Percentiles rank a stretch among this genome's conserved stretches.
These are phyloP conservation scores for Gila robusta DNA, from an alignment of 2,797 vertebrate genomes.

Conservation along the genomic window DNA sequence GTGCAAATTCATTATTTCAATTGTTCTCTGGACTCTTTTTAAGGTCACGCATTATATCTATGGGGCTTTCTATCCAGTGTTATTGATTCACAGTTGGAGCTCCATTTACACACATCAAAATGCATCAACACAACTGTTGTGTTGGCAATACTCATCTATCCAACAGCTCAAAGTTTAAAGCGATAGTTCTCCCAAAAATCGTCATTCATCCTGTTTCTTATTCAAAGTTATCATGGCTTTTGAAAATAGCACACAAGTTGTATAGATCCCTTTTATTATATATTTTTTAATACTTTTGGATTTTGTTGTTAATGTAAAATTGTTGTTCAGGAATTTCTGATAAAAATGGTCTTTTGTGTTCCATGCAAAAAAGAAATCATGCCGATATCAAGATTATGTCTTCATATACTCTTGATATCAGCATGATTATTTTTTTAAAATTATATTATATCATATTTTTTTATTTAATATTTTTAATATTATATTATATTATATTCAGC, in stretches of 20 bases:
- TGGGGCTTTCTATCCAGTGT: background rate
- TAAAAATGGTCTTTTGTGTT: background rate
- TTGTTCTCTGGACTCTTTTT: background rate
- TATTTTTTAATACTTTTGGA: background rate
- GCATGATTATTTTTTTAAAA: background rate
- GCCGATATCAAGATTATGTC: background rate
- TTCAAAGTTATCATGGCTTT: background rate
- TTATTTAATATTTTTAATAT: background rate
- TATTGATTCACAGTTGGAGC: conserved; percentile 27
- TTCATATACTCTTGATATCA: too few relatives aligned
- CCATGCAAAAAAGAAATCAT: background rate
- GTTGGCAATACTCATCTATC: background rate
- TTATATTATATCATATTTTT: background rate
- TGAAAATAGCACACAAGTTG: background rate
- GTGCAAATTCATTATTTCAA: background rate
- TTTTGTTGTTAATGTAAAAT: background rate
- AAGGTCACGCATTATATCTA: background rate
- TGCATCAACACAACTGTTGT: conserved; percentile 11
- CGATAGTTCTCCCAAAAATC: background rate
- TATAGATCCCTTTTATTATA: background rate
- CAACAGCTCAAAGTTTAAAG: background rate
- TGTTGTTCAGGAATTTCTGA: background rate
- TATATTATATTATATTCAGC: background rate
- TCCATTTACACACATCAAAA: conserved; percentile 31
- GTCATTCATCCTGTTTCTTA: background rate